Conservation (phyloP, 2,113 vertebrate genomes). For the Dryoscopus gambensis region DNA sequence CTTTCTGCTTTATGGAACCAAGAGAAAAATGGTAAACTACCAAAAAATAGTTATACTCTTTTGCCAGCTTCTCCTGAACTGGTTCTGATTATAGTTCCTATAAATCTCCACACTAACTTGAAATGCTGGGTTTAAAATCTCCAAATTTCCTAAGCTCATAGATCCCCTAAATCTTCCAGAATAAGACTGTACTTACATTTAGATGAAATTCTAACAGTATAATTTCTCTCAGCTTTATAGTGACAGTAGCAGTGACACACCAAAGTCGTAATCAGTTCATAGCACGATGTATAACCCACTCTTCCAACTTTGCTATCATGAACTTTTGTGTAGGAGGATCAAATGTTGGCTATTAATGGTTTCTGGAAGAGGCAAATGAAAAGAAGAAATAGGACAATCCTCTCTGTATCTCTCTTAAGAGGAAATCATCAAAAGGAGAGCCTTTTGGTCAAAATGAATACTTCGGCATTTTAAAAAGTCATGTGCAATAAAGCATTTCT, state of each 20-base stretch:
- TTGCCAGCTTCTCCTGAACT: neutral
- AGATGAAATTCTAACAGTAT: neutral
- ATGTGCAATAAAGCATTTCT: constrained; percentile 68
- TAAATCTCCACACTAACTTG: neutral
- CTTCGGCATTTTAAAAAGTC: constrained; percentile 65
- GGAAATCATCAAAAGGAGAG: constrained; percentile 59
- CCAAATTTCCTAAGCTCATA: neutral
- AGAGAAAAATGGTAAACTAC: neutral
- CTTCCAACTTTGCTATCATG: constrained; percentile 47
- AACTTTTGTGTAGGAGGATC: constrained; percentile 56
- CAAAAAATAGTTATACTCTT: neutral
- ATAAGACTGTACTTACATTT: neutral
- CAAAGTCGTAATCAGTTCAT: constrained; percentile 38
- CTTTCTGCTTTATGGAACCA: neutral
- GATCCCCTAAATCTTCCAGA: neutral
- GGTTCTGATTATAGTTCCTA: neutral
- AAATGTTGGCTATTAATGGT: constrained; percentile 51
- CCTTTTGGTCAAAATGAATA: constrained; percentile 70
- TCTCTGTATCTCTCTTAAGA: constrained; percentile 40
- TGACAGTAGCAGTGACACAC: constrained; percentile 43
- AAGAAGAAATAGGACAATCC: constrained; percentile 59
- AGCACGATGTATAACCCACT: constrained; percentile 20
- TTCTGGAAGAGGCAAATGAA: constrained; percentile 45
- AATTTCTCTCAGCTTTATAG: constrained; percentile 3
- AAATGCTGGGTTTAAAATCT: neutral